Evolutionary conservation across 2,113 vertebrate species (phyloP), one percentile per base, ranked within the genome.

Genomic region (Chaetops frenatus): DNA sequence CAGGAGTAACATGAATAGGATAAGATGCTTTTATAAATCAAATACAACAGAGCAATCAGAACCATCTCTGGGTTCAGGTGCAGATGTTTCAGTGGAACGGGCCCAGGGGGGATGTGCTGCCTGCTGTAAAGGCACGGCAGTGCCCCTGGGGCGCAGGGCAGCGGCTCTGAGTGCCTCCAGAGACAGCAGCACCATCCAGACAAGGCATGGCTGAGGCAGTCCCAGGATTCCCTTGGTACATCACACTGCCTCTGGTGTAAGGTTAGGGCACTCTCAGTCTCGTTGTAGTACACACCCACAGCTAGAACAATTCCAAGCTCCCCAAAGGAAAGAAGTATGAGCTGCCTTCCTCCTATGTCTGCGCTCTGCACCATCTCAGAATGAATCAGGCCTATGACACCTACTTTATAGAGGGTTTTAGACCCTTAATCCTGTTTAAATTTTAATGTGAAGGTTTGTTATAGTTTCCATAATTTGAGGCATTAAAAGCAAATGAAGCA

Each of bases 401-500:
- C 69, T 77, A 33, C 33, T 87, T 92, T 45, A 66, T 4, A 58
- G 54, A 54, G 45, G 67, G 45, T 92, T 85, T 88, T 84, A 89
- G 87, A 76, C 77, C 95, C 91, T 86, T 94, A 82, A 82, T 81
- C 92, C 78, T 78, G 91, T 96, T 96, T 93, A 97, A 97, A 92
- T 97, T 97, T 97, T 95, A 96, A 96, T 81, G 65, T 86, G 78
- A 93, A 93, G 83, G 58, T 69, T 92, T 97, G 95, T 95, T 97
- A 96, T 95, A 90, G 60, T 96, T 90, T 93, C 95, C 88, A 80
- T 95, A 96, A 97, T 95, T 88, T 94, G 93, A 96, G 89, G 79
- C 93, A 91, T 87, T 92, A 96, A 92, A 96, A 97, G 95, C 96
- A 96, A 82, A 96, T 97, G 82, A 92, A 92, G 54, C 94, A 90